phyloP scores from a whole-genome alignment of 2,888 invertebrate genomes.

The Thyatira batis region DNA sequence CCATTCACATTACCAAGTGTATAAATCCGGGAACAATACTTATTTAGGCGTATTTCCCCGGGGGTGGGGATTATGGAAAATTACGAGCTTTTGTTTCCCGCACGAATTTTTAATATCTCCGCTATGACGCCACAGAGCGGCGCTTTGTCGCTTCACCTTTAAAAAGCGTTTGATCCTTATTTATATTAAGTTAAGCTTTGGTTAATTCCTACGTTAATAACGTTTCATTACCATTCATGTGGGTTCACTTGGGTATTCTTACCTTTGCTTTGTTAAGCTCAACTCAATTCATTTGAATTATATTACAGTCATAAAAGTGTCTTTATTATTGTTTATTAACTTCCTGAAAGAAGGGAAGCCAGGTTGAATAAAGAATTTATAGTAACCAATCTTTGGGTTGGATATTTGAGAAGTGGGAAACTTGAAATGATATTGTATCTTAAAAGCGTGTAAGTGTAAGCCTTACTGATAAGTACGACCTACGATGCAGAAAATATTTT shows the following conservation, averaged over 20 bases:
- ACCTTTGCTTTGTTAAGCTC: not conserved
- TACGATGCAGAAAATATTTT: too few relatives aligned
- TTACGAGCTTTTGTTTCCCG: constrained; percentile 37
- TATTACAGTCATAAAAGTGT: too few relatives aligned
- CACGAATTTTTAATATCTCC: constrained; percentile 44
- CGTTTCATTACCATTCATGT: not conserved
- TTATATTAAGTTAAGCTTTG: constrained; percentile 17
- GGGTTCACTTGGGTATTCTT: not conserved
- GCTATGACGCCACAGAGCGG: constrained; percentile 13
- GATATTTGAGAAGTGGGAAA: constrained; percentile 24
- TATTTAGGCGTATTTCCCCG: not conserved
- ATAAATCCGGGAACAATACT: not conserved
- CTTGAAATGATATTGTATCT: constrained; percentile 49
- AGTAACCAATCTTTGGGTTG: constrained; percentile 18
- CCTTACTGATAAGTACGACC: too few relatives aligned
- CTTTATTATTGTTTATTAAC: too few relatives aligned
- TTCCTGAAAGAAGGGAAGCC: not conserved
- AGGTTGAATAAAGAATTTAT: not conserved
- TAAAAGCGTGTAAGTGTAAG: constrained; percentile 25
- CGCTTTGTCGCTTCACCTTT: constrained; percentile 30
- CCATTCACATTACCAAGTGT: not conserved
- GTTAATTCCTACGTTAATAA: not conserved
- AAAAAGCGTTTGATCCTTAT: constrained; percentile 24
- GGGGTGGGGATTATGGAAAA: constrained; percentile 1
- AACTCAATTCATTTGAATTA: too few relatives aligned